phyloP scores from a whole-genome alignment of 2,113 vertebrate genomes.

The Erinaceus europaeus region DNA sequence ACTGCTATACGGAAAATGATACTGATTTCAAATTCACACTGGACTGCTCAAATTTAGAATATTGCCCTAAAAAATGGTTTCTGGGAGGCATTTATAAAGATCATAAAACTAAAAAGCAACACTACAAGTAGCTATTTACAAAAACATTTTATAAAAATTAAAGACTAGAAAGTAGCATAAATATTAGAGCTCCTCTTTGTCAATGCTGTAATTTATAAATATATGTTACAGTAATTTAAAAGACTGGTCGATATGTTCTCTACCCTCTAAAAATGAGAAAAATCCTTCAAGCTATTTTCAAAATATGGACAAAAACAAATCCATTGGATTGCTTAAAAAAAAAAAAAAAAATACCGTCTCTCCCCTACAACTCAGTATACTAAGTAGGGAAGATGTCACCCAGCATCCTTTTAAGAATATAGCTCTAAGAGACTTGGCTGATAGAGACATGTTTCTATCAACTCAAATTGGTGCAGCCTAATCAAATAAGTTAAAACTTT shows the following conservation, averaged over 20 bases:
- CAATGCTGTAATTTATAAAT: slow-evolving; percentile 67
- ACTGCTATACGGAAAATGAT: slow-evolving; percentile 39
- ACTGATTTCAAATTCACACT: slow-evolving; percentile 67
- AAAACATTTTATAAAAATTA: slow-evolving; percentile 64
- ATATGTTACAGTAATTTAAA: slow-evolving; percentile 65
- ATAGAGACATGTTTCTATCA: not conserved
- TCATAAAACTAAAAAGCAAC: slow-evolving; percentile 56
- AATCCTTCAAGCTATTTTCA: slow-evolving; percentile 59
- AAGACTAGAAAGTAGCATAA: slow-evolving; percentile 53
- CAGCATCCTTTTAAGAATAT: slow-evolving; percentile 43
- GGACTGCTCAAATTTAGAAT: slow-evolving; percentile 62
- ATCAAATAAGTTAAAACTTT: slow-evolving; percentile 7
- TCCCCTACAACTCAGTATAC: slow-evolving; percentile 38
- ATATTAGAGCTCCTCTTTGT: slow-evolving; percentile 52
- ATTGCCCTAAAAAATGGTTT: slow-evolving; percentile 51
- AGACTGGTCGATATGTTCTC: slow-evolving; percentile 36
- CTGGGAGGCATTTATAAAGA: slow-evolving; percentile 43
- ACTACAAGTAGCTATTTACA: slow-evolving; percentile 50
- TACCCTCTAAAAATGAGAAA: slow-evolving; percentile 56
- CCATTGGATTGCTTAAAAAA: slow-evolving; percentile 68
- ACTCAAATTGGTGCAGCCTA: slow-evolving; percentile 12
- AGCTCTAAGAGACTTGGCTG: not conserved
- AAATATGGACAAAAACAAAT: slow-evolving; percentile 70
- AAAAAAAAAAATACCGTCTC: slow-evolving; percentile 57
- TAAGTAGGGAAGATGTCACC: slow-evolving; percentile 54